Evolutionary conservation across 2,113 vertebrate genomes (phyloP), one percentile per base, ranked within the genome.

Genomic region (Carlito syrichta): DNA sequence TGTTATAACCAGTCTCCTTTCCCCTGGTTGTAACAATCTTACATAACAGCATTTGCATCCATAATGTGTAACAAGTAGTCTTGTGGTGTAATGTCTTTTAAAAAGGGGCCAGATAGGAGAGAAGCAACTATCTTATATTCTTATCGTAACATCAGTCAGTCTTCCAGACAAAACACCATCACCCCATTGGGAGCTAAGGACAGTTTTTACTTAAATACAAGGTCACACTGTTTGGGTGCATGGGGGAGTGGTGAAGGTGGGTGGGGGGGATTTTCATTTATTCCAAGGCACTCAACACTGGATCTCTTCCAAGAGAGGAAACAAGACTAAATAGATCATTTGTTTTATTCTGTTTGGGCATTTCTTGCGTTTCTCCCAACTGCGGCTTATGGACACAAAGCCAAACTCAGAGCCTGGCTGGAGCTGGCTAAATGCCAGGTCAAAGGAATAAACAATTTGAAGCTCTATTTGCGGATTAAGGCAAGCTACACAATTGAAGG

Each of bases 271-370:
- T 88, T 97, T 96, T 94, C 96, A 95, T 97, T 96, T 96, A 97
- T 94, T 95, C 97, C 83, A 94, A 89, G 91, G 95, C 93, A 76
- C 89, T 97, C 96, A 74, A 96, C 76, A 20, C 86, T 97, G 98
- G 97, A 96, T 66, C 20, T 58, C 83, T 92, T 96, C 98, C 98
- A 98, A 97, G 95, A 97, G 96, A 96, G 97, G 96, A 97, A 98
- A 96, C 5, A 23, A 97, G 95, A 97, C 97, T 98, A 98, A 98
- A 98, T 97, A 97, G 97, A 98, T 98, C 96, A 97, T 98, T 98
- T 98, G 98, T 98, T 98, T 97, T 96, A 95, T 97, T 96, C 94
- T 97, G 83, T 97, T 98, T 96, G 97, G 97, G 96, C 85, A 97
- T 96, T 98, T 98, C 97, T 97, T 98, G 96, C 17, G 0, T 96